phyloP scores from a whole-genome alignment of 2,888 invertebrate genomes.

The Heliconius ismenius region DNA sequence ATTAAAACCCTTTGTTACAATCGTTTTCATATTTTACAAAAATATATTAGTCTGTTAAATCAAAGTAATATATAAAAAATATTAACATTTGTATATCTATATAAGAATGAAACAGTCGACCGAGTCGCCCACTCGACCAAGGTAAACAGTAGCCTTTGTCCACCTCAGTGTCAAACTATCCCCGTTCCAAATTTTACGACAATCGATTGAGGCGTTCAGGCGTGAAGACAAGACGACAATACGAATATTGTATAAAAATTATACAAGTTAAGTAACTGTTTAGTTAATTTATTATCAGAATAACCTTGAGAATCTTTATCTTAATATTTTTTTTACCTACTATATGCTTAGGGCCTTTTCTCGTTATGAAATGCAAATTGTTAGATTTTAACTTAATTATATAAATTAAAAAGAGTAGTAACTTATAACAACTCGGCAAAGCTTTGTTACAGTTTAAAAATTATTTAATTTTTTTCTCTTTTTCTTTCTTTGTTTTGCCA shows the following conservation, averaged over 20 bases:
- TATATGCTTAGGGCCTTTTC: not conserved
- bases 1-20: not conserved
- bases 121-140: conserved; percentile 52
- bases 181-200: conserved; percentile 22
- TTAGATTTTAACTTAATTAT: not conserved
- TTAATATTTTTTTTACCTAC: not conserved
- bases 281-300: not conserved
- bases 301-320: not conserved
- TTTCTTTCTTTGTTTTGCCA: conserved; percentile 4
- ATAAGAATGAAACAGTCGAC: conserved; percentile 40
- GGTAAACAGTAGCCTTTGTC: conserved; percentile 18
- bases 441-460: not conserved
- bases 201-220: conserved; percentile 18
- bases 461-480: not conserved
- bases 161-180: conserved; percentile 16
- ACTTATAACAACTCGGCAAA: not conserved
- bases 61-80: too few species aligned
- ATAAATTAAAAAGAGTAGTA: not conserved
- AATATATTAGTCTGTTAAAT: not conserved
- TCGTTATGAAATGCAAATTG: not conserved
- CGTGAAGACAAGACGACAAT: conserved; percentile 12
- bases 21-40: not conserved
- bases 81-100: not conserved
- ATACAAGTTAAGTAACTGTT: not conserved
- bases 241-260: not conserved